phyloP scores from a whole-genome alignment of 2,797 vertebrate genomes.

The Falco cherrug region DNA sequence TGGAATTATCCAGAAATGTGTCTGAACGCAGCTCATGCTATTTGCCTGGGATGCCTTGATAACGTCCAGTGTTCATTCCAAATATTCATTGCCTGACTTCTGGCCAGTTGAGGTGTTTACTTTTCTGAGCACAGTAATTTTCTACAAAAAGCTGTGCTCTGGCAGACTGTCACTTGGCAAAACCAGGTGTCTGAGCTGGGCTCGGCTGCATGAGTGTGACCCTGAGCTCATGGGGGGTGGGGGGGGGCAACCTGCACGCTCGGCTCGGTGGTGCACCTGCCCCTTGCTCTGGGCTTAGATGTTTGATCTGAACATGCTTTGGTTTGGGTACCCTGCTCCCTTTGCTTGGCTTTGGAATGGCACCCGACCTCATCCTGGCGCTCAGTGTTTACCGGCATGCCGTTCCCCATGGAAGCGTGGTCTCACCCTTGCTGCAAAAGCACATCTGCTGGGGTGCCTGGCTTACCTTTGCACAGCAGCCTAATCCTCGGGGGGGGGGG shows the following conservation, averaged over 20 bases:
- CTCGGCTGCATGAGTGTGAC: fast-evolving
- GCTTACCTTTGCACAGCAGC: not conserved
- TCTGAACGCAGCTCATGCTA: not conserved
- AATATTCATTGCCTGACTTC: not conserved
- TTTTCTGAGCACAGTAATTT: not conserved
- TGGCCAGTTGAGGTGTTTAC: not conserved
- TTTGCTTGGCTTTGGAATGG: not conserved
- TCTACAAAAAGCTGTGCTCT: not conserved
- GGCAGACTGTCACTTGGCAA: not conserved
- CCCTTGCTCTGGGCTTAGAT: not conserved
- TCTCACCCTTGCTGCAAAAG: not conserved
- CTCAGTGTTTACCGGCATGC: not conserved
- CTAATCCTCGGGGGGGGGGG: too few species aligned
- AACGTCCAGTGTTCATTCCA: not conserved
- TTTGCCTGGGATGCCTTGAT: not conserved
- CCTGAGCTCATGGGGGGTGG: fast-evolving
- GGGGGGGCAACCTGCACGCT: not conserved
- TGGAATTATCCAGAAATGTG: not conserved
- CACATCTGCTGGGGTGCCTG: fast-evolving
- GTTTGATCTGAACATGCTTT: not conserved
- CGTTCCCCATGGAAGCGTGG: not conserved
- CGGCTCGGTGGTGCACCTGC: fast-evolving
- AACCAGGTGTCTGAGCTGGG: not conserved
- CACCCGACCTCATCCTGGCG: not conserved
- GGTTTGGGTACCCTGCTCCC: not conserved